Conservation (phyloP, 1,140 invertebrate species). For the Monomorium pharaonis region DNA sequence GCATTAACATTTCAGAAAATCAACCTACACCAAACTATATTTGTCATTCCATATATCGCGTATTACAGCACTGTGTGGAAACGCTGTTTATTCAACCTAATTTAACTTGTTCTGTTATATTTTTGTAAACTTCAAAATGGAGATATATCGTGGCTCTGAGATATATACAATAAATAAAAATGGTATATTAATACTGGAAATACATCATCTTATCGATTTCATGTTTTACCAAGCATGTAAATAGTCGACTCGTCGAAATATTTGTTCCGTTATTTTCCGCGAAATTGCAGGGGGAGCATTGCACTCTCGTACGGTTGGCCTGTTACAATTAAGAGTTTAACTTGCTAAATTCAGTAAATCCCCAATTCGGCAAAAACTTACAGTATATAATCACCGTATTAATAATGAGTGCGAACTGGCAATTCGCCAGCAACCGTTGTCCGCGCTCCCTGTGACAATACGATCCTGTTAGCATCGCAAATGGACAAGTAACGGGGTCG, state of each 20-base stretch:
- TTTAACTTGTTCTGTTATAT: conserved; percentile 21
- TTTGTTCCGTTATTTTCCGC: neutral
- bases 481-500: conserved; percentile 48
- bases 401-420: conserved; percentile 49
- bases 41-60: conserved; percentile 64
- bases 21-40: conserved; percentile 32
- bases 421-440: conserved; percentile 30
- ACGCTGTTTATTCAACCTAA: conserved; percentile 11
- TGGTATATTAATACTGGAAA: neutral
- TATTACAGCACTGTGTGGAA: neutral
- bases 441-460: conserved; percentile 20
- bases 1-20: conserved; percentile 59
- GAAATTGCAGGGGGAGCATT: neutral
- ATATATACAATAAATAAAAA: neutral
- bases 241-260: neutral
- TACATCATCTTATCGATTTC: neutral
- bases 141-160: too few relatives aligned
- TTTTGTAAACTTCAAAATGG: neutral
- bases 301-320: neutral
- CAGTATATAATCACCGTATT: conserved; percentile 50
- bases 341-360: conserved; percentile 44
- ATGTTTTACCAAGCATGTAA: neutral
- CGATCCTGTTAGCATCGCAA: conserved; percentile 50
- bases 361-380: conserved; percentile 22
- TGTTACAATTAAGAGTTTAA: conserved; percentile 19